A percentile compares a stretch with the other conserved stretches of the same genome.
phyloP scores from a whole-genome alignment of 2,113 vertebrate genomes.

The Mirza zaza region DNA sequence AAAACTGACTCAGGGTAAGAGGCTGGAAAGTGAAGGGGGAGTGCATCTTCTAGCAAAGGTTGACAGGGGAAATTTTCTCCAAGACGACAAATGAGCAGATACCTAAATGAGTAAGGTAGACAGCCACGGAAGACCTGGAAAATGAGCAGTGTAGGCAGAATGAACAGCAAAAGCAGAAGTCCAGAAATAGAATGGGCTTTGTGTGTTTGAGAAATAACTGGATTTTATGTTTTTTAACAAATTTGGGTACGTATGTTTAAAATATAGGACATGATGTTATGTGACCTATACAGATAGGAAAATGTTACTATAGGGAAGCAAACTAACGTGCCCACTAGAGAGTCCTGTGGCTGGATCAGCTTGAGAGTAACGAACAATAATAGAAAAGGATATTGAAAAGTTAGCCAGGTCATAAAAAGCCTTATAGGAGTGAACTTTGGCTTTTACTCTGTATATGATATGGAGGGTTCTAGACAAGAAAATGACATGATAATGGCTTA shows the following conservation, averaged over 20 bases:
- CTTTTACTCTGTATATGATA: background rate
- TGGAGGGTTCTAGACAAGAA: background rate
- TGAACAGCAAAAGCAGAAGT: background rate
- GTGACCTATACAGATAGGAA: background rate
- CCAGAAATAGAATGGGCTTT: background rate
- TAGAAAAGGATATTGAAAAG: background rate
- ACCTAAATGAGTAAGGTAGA: background rate
- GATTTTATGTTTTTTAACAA: background rate
- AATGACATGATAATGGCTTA: background rate
- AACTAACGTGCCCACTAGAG: background rate
- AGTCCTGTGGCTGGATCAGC: background rate
- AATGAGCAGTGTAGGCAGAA: background rate
- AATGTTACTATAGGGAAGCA: background rate
- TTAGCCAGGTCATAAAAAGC: background rate
- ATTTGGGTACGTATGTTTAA: background rate
- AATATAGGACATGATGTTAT: background rate
- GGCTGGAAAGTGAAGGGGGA: background rate
- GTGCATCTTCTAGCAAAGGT: background rate
- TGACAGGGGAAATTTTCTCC: background rate
- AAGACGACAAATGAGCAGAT: background rate
- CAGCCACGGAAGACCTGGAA: background rate
- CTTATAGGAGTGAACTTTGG: background rate
- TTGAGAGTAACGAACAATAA: background rate
- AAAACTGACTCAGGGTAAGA: background rate
- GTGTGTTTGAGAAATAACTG: background rate